Base-by-base conservation (phyloP, 2,113 vertebrate genomes). In the Fregata magnificens region DNA sequence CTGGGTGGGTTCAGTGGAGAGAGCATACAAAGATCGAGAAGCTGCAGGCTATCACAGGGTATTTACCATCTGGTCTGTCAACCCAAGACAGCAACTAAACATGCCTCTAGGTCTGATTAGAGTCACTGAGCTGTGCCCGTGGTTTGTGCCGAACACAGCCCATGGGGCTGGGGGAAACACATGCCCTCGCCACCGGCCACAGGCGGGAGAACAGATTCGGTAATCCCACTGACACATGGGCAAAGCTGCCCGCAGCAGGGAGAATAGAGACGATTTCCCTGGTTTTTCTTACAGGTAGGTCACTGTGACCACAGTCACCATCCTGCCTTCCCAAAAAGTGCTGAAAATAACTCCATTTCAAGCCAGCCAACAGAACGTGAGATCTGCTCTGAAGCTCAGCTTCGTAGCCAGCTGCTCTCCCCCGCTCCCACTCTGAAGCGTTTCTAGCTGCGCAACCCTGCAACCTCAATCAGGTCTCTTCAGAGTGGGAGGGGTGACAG, bases 101-200 rank as follows among this genome's bases (percentile, higher is more conserved):
- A 14, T 3, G 1, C 8, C 86, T 32, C 44, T 14, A 26, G 21
- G 31, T 19, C 31, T 21, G 45, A 28, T 8, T 1, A 24, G 26
- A 59, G 63, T 3, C 42, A 7, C 53, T 1, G 7, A 34, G 47
- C 81, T 47, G 53, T 8, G 53, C 72, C 86, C 4, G 5, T 7
- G 38, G 24, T 13, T 50, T 13, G 10, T 61, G 93, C 24, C 2
- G 2, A 34, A 52, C 0, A 2, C n/a, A 65, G 62, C 32, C 52
- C 3, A 0, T 1, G 13, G 5, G 5, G 28, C 40, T 4, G n/a
- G 36, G 32, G 25, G 2, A 58, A 36, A 32, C 0, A 0, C 2
- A 1, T 0, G 2, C 19, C 32, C 81, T 17, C 2, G 4, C 36
- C 36, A 19, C 5, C 1, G 52, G 84, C 26, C 53, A 7, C 4